Conservation (phyloP, 2,797 vertebrate genomes). For the Leptoclinus maculatus region DNA sequence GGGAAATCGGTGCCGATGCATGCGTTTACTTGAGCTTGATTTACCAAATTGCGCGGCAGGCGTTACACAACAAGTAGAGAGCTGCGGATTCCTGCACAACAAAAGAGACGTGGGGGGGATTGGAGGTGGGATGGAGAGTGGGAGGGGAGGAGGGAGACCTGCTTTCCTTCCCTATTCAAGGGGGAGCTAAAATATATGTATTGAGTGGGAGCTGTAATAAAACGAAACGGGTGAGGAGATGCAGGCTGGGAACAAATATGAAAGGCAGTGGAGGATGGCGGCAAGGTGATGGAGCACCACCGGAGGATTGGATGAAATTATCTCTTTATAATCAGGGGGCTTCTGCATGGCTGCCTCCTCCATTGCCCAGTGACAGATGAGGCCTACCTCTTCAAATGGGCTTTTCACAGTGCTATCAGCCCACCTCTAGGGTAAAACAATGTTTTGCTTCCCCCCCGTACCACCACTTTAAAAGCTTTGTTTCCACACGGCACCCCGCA, state of each 20-base stretch:
- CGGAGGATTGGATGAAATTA: conserved; percentile 80
- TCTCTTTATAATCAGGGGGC: conserved; percentile 83
- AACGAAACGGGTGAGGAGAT: conserved; percentile 78
- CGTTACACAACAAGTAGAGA: conserved; percentile 77
- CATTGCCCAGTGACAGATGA: conserved; percentile 81
- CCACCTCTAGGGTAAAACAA: conserved; percentile 80
- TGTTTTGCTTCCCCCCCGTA: conserved; percentile 71
- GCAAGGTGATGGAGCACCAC: conserved; percentile 77
- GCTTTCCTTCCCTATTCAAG: conserved; percentile 68
- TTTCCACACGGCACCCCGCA: conserved; percentile 53
- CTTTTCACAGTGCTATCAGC: conserved; percentile 73
- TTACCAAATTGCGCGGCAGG: conserved; percentile 72
- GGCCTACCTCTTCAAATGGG: conserved; percentile 79
- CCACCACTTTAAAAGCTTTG: conserved; percentile 74
- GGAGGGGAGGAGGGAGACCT: conserved; percentile 48
- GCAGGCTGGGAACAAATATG: conserved; percentile 80
- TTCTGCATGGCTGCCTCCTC: conserved; percentile 81
- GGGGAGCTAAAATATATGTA: conserved; percentile 78
- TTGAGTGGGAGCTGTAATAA: conserved; percentile 79
- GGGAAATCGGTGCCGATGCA: conserved; percentile 31
- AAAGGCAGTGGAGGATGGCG: conserved; percentile 78
- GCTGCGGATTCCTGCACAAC: conserved; percentile 74
- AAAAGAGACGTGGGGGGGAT: conserved; percentile 60
- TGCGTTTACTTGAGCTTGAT: conserved; percentile 70
- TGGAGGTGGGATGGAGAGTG: conserved; percentile 18